Evolutionary conservation across 2,888 invertebrate genomes (phyloP).

Genomic region (Proisotoma minuta): DNA sequence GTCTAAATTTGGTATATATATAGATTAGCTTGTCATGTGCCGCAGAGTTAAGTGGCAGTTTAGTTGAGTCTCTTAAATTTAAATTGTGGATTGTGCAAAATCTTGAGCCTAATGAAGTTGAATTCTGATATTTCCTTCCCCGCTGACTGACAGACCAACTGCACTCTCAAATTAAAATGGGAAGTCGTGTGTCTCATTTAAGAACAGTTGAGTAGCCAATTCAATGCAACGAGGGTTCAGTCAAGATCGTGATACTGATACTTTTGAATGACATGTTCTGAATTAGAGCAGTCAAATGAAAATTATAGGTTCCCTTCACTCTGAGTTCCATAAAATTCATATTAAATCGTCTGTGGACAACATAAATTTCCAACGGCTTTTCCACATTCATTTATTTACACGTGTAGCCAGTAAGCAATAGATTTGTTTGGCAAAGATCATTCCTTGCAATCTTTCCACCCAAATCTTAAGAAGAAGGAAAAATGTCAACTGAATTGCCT

Average conservation of each 20-base stretch:
- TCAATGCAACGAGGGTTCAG: background rate
- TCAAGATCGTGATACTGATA: conserved; percentile 1
- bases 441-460: no score
- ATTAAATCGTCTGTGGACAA: no score
- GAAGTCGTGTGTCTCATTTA: conserved; percentile 1
- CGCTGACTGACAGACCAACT: conserved; percentile 6
- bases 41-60: background rate
- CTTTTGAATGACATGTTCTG: background rate
- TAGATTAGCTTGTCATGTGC: background rate
- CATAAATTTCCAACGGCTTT: no score
- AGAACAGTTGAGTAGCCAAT: background rate
- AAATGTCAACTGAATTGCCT: no score
- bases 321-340: no score
- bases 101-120: conserved; percentile 3
- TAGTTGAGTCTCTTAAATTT: no score
- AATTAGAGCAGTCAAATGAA: conserved; percentile 5
- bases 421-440: no score
- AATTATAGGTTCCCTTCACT: no score
- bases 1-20: no score
- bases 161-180: background rate
- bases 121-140: background rate
- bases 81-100: background rate
- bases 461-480: no score
- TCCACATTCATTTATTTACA: no score
- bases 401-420: no score